Evolutionary conservation across 2,888 invertebrate genomes (phyloP).

Genomic region (Oscheius sp.): DNA sequence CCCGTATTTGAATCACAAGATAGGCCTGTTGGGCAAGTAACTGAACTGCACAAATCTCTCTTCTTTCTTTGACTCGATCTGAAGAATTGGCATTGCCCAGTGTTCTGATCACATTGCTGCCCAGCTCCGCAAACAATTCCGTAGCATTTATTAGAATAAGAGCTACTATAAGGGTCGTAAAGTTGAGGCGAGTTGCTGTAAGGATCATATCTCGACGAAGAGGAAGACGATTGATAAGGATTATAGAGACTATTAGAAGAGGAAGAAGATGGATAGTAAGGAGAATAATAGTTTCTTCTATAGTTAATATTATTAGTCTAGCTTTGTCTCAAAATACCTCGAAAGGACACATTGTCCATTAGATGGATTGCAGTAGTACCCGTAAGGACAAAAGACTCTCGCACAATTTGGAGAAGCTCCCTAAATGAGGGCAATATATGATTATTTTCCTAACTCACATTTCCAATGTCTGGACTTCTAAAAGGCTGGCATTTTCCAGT

Average conservation of each 20-base stretch:
- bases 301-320: not conserved
- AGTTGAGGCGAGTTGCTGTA: not conserved
- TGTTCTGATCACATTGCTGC: constrained; percentile 15
- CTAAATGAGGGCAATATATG: not conserved
- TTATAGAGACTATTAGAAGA: not conserved
- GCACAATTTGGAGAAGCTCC: constrained; percentile 13
- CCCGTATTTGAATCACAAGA: constrained; percentile 22
- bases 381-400: constrained; percentile 9
- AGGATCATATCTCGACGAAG: no score
- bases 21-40: not conserved
- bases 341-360: not conserved
- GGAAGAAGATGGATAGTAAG: not conserved
- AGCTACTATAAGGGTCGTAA: constrained; percentile 11
- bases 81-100: not conserved
- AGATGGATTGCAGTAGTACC: constrained; percentile 1
- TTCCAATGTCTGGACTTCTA: not conserved
- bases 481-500: constrained; percentile 14
- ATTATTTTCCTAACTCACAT: not conserved
- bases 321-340: not conserved
- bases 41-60: not conserved
- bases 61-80: not conserved
- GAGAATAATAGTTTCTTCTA: not conserved
- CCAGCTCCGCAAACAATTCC: not conserved
- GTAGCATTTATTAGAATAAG: not conserved
- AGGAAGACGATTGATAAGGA: no score